Conservation (phyloP, 2,797 vertebrate species). For the Hippoglossus hippoglossus region DNA sequence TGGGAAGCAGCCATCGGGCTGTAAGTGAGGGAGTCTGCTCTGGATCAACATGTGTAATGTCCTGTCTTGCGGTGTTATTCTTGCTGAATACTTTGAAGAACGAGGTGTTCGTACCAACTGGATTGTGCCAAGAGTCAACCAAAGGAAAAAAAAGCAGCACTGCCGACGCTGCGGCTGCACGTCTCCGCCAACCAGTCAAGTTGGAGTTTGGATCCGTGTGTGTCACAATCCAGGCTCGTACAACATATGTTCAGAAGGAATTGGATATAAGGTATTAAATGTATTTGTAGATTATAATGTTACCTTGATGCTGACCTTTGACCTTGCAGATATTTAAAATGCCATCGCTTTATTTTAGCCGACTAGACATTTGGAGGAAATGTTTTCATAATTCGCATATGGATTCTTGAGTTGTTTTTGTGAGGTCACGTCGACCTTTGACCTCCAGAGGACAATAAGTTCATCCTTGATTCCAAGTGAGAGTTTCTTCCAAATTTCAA, state of each 20-base stretch:
- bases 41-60: conserved; percentile 61
- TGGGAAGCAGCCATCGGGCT: conserved; percentile 37
- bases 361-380: not conserved
- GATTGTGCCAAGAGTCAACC: conserved; percentile 34
- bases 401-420: not conserved
- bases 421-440: not conserved
- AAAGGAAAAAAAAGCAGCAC: not conserved
- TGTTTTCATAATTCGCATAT: not conserved
- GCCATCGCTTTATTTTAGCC: not conserved
- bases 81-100: conserved; percentile 58
- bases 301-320: not conserved
- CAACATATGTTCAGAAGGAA: not conserved
- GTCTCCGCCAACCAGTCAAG: too few relatives aligned
- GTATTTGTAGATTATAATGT: not conserved
- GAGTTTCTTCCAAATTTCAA: not conserved
- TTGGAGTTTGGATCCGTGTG: not conserved
- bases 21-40: conserved; percentile 48
- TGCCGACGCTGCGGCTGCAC: not conserved
- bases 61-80: conserved; percentile 57
- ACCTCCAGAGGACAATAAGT: not conserved
- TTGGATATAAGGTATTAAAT: not conserved
- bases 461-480: not conserved
- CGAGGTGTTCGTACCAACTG: conserved; percentile 37
- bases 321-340: not conserved
- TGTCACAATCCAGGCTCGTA: not conserved